Percentiles rank a stretch among this genome's conserved stretches.
phyloP scores from a whole-genome alignment of 2,888 invertebrate genomes.

The Isotomurus palustris region DNA sequence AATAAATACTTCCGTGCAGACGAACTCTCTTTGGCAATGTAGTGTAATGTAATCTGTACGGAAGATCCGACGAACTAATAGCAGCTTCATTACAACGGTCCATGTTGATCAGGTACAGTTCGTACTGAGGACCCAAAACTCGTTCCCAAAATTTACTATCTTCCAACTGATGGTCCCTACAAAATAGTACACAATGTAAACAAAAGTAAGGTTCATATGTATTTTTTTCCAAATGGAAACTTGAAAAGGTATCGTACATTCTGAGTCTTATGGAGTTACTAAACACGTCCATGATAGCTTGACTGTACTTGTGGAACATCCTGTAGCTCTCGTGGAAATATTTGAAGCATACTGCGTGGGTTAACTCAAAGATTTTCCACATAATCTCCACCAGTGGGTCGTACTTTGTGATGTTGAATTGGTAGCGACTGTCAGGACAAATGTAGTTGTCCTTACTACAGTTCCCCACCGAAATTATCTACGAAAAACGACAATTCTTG shows the following conservation, averaged over 20 bases:
- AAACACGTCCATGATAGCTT: slow-evolving; percentile 13
- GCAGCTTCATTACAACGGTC: slow-evolving; percentile 11
- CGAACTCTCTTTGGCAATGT: slow-evolving; percentile 11
- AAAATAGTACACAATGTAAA: background rate
- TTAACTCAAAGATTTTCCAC: slow-evolving; percentile 20
- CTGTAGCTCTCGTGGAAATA: slow-evolving; percentile 16
- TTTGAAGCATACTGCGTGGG: slow-evolving; percentile 21
- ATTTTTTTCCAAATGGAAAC: background rate
- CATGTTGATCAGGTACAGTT: slow-evolving; percentile 9
- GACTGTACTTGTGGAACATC: slow-evolving; percentile 19
- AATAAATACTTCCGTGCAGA: slow-evolving; percentile 1
- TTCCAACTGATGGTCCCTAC: slow-evolving; percentile 13
- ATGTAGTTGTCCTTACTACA: slow-evolving; percentile 11
- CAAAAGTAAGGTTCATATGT: background rate
- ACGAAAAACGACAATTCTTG: too few relatives aligned
- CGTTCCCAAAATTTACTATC: slow-evolving; percentile 6
- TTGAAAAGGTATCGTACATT: slow-evolving; percentile 10
- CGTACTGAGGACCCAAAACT: slow-evolving; percentile 10
- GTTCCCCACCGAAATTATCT: slow-evolving; percentile 12
- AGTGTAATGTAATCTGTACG: background rate
- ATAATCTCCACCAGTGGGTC: slow-evolving; percentile 20
- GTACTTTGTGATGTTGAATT: slow-evolving; percentile 9
- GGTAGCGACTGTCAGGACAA: slow-evolving; percentile 13
- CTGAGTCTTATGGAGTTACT: slow-evolving; percentile 15
- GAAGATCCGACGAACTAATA: background rate